Evolutionary conservation across 2,888 invertebrate species (phyloP), one percentile per base, ranked within the genome.

Genomic region (Ptilodon capucinus): DNA sequence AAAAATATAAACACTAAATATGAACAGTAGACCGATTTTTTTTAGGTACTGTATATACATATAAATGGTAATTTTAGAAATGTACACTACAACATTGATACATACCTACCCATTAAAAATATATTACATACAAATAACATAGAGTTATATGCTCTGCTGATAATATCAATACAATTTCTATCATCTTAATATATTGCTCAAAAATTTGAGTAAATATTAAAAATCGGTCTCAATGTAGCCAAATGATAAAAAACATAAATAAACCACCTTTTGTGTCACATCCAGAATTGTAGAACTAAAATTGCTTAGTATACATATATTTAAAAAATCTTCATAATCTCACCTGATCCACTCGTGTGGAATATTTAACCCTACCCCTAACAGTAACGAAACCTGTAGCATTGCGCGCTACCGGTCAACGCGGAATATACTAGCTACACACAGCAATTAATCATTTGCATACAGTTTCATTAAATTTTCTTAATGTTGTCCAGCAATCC

Each of bases 361-460:
- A 84, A 83, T 78, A 81, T 60, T 77, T 75, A 80, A 71, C 87
- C 90, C 91, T 91, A 87, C 81, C 76, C 90, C 91, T 91, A 91
- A 84, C 87, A 83, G 65, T 67, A 85, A 85, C 91, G 91, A 79
- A 91, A 89, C 91, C 87, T 80, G 89, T 86, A 91, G 91, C 91
- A 92, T 92, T 92, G 91, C 91, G 91, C 91, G 91, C 91, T 86
- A 89, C 91, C 51, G 89, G 91, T 91, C 88, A 90, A 90, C 90
- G 90, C 91, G 91, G 82, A 49, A 81, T 76, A 64, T 80, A 81
- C 88, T 90, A 87, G 89, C 89, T 90, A 91, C 86, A 90, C 90
- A 89, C 88, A 75, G 74, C 74, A 83, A 81, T 84, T 81, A 80
- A 81, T 74, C 68, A 81, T 86, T 87, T 83, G 76, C 70, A 83